Base-by-base conservation (phyloP, 1,140 invertebrate genomes). In the Hycleus phaleratus region DNA sequence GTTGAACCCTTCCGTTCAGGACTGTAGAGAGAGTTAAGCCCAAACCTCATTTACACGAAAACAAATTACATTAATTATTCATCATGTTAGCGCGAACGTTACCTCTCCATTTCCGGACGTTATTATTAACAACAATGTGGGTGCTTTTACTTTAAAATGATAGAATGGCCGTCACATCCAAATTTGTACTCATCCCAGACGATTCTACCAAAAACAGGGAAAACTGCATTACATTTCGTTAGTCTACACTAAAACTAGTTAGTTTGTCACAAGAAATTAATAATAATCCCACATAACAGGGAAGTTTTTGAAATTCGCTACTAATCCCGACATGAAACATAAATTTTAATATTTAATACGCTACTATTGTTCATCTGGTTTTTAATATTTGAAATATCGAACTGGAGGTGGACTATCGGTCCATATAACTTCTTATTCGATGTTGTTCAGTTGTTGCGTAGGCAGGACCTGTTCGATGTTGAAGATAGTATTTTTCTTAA, bases 61-160 rank as follows among this genome's bases (percentile, higher is more conserved):
- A 65, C 61, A 62, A 65, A 65, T 65, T 62, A 56, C 57, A 54
- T 65, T 62, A 62, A 65, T 65, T 65, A 65, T 61, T 65, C 63
- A 65, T 65, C 56, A 50, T 60, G 60, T 62, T 62, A 59, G 54
- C 60, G 58, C 54, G 32, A 32, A 32, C 32, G 60, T 58, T 59
- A 65, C 32, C 52, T 55, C 52, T 55, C 45, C 52, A 44, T 55
- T 55, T 46, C 11, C 9, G 49, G 52, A 55, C 48, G 52, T 60
- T 60, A 60, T 60, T 60, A 60, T 60, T 60, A 32, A 32, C 32
- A 32, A 60, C 51, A 12, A 5, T 60, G 58, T 50, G 58, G 57
- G 40, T 49, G 57, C 57, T 58, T 58, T 58, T 58, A 46, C 57
- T 52, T 58, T 32, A 32, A 58, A 58, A 47, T 55, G 52, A 55